Base-by-base conservation (phyloP, 92 coral and sea anemone species). In the Epizoanthus rinbou region DNA sequence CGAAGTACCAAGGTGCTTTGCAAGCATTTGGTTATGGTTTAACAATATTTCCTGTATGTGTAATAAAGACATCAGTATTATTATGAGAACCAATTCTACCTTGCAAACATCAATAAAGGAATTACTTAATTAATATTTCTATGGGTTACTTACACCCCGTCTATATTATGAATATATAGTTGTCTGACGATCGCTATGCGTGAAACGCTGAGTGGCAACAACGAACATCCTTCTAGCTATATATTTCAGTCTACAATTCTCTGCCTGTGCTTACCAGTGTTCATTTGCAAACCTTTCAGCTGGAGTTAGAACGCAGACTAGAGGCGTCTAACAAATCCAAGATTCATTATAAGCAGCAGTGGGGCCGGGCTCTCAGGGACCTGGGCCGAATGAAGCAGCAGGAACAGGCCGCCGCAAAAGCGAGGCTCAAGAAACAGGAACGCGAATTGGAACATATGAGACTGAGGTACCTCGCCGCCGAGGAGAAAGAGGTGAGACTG, bases 341-440 rank as follows among this genome's bases (percentile, higher is more conserved):
- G 88, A 90, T 94, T 24, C 99, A 96, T 89, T 96, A 96, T 76
- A 96, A 96, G 50, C 99, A 94, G 68, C 98, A 96, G 35, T 96
- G 99, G 99, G 97, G 99, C 53, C 89, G 95, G 72, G 99, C 99
- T 11, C 90, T 96, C 14, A 87, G 96, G 80, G 99, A 96, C 74
- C 92, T 96, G 87, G 99, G 98, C 10, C 94, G 95, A 81, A 84
- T 96, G 50, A 96, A 96, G 83, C 99, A 96, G 60, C 95, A 90
- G 76, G 98, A 96, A 76, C 99, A 96, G 92, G 86, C 94, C 52
- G 86, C 93, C 21, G 99, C 99, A 31, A 84, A 89, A 69, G 97
- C 92, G 66, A 89, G 98, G 83, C 88, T 96, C 64, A 96, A 96
- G 87, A 92, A 92, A 85, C 99, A 96, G 69, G 99, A 96, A 64